phyloP scores from a whole-genome alignment of 2,888 invertebrate species.

The Perizoma affinitatum region DNA sequence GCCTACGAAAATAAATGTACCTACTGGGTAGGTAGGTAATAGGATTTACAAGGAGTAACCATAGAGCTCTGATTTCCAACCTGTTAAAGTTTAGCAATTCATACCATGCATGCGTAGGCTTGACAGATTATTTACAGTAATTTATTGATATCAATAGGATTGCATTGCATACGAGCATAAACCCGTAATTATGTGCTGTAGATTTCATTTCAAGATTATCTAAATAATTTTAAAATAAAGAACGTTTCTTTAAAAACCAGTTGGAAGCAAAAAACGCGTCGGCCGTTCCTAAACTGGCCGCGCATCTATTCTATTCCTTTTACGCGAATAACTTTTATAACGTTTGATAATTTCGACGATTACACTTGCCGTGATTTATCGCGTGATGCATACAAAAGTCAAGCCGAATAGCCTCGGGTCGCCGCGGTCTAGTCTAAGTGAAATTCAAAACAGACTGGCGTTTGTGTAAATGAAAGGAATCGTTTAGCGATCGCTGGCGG shows the following conservation, averaged over 20 bases:
- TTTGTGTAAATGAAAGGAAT: constrained; percentile 68
- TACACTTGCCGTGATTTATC: constrained; percentile 48
- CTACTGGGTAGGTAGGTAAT: too few species aligned
- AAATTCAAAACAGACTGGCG: constrained; percentile 59
- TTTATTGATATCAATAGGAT: constrained; percentile 17
- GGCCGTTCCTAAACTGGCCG: constrained; percentile 48
- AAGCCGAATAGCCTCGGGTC: constrained; percentile 53
- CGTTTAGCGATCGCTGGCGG: constrained; percentile 58
- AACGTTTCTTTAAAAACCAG: constrained; percentile 40
- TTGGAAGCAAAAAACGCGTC: constrained; percentile 48
- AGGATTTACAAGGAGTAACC: constrained; percentile 7
- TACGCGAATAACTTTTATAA: constrained; percentile 48
- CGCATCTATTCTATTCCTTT: constrained; percentile 52
- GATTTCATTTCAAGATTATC: constrained; percentile 32
- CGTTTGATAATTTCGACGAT: constrained; percentile 52
- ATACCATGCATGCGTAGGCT: constrained; percentile 25
- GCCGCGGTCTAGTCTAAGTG: constrained; percentile 57
- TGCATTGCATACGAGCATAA: constrained; percentile 24
- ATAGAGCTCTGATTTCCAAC: constrained; percentile 24
- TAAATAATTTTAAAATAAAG: constrained; percentile 33
- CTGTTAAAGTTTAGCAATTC: constrained; percentile 25
- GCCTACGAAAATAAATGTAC: too few species aligned
- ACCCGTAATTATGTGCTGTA: constrained; percentile 24
- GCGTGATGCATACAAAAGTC: constrained; percentile 47
- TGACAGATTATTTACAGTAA: constrained; percentile 16